Conservation (phyloP, 2,888 invertebrate genomes). For the Octodonta nipae region DNA sequence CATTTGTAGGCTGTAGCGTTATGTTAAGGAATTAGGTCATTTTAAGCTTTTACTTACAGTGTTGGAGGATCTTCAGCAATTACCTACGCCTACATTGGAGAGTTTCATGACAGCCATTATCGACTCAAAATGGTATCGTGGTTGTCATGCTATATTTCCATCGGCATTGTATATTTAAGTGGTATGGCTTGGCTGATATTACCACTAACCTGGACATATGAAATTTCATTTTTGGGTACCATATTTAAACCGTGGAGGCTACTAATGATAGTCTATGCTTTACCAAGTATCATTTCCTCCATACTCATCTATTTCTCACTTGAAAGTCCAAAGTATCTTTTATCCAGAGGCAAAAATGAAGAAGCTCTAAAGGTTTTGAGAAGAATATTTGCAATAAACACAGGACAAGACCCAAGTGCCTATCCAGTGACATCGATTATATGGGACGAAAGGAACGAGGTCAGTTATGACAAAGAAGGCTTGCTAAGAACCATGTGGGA, state of each 20-base stretch:
- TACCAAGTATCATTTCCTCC: constrained; percentile 28
- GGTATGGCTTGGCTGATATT: constrained; percentile 32
- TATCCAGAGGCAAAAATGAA: constrained; percentile 25
- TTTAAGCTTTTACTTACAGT: constrained; percentile 23
- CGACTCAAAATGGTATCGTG: constrained; percentile 36
- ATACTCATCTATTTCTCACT: constrained; percentile 26
- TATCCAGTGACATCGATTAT: constrained; percentile 27
- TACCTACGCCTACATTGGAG: constrained; percentile 40
- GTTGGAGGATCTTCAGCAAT: constrained; percentile 39
- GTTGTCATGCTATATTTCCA: constrained; percentile 32
- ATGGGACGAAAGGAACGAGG: constrained; percentile 19
- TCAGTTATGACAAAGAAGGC: constrained; percentile 14
- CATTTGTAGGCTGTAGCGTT: no score
- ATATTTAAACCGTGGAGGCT: constrained; percentile 31
- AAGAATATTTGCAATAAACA: constrained; percentile 29
- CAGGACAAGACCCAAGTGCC: constrained; percentile 22
- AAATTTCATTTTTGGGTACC: constrained; percentile 37
- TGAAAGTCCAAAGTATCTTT: constrained; percentile 35
- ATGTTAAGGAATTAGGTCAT: no score
- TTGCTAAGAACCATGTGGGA: constrained; percentile 28
- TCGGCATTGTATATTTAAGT: constrained; percentile 31
- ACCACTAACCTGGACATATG: constrained; percentile 30
- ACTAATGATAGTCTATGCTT: constrained; percentile 28
- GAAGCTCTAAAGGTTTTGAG: constrained; percentile 26
- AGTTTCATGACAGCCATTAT: constrained; percentile 37